Conservation (phyloP, 2,888 invertebrate species). For the Tethea ocularis region DNA sequence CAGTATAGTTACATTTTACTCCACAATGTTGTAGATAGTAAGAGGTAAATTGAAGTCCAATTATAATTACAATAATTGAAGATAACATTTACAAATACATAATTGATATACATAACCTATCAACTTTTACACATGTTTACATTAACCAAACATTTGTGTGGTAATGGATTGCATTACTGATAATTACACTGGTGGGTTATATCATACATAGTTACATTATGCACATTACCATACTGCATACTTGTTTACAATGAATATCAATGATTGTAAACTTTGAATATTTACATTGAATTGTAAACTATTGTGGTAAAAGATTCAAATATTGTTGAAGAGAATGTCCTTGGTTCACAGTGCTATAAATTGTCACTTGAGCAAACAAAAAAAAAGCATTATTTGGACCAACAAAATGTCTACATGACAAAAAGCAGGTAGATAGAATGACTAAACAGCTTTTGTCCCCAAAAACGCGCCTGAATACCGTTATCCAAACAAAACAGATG, state of each 20-base stretch:
- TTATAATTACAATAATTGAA: neutral
- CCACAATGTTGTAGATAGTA: neutral
- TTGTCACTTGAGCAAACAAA: constrained; percentile 35
- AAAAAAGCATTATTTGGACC: constrained; percentile 36
- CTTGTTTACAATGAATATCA: constrained; percentile 5
- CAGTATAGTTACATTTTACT: neutral
- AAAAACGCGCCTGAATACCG: constrained; percentile 75
- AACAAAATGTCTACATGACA: constrained; percentile 57
- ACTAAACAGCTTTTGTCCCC: constrained; percentile 76
- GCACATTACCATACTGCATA: neutral
- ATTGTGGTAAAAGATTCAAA: neutral
- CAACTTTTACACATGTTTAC: neutral
- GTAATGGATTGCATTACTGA: neutral
- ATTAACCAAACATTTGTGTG: neutral
- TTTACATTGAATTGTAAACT: constrained; percentile 3
- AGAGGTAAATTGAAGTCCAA: neutral
- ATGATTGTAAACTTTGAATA: constrained; percentile 1
- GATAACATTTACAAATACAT: neutral
- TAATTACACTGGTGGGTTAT: neutral
- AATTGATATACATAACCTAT: neutral
- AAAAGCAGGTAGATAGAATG: constrained; percentile 71
- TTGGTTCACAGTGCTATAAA: constrained; percentile 11
- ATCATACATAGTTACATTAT: constrained; percentile 4
- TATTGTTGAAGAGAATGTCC: neutral
- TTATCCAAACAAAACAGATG: constrained; percentile 74